These are phyloP conservation scores for Podabrus alpinus DNA, from an alignment of 2,888 invertebrate species.

Conservation along the genomic window DNA sequence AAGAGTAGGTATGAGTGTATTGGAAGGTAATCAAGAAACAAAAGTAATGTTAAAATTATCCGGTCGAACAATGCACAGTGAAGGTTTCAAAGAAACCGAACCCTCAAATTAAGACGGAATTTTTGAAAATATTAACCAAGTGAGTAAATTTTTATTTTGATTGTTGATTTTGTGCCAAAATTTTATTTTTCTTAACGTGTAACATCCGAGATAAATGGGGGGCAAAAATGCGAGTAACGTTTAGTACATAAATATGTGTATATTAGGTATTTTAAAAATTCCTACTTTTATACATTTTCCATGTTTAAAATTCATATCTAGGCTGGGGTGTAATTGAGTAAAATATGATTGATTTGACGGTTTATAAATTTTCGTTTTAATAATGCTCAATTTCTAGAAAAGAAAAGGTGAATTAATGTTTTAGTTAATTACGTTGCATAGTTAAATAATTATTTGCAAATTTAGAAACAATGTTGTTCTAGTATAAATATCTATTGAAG, in stretches of 20 bases:
- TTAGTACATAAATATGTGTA: too few species aligned
- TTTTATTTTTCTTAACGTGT: background rate
- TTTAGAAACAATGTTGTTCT: background rate
- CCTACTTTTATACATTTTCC: background rate
- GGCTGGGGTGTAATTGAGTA: background rate
- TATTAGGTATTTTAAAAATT: background rate
- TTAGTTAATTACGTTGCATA: background rate
- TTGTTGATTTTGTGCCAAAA: constrained; percentile 12
- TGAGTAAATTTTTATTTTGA: background rate
- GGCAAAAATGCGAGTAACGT: background rate
- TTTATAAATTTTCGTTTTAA: background rate
- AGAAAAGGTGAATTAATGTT: background rate
- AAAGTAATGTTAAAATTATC: constrained; percentile 84
- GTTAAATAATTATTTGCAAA: background rate
- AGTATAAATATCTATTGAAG: background rate
- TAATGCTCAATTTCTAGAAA: background rate
- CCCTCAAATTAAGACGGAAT: constrained; percentile 21
- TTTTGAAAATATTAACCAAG: background rate
- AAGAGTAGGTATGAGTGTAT: constrained; percentile 60
- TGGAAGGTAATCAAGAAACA: constrained; percentile 79
- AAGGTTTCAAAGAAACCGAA: constrained; percentile 71
- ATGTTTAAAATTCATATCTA: background rate
- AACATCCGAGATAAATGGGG: background rate
- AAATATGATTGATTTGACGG: too few species aligned
- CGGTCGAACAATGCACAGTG: constrained; percentile 80